Evolutionary conservation across 2,888 invertebrate genomes (phyloP).

Genomic region (Xanthia togata): DNA sequence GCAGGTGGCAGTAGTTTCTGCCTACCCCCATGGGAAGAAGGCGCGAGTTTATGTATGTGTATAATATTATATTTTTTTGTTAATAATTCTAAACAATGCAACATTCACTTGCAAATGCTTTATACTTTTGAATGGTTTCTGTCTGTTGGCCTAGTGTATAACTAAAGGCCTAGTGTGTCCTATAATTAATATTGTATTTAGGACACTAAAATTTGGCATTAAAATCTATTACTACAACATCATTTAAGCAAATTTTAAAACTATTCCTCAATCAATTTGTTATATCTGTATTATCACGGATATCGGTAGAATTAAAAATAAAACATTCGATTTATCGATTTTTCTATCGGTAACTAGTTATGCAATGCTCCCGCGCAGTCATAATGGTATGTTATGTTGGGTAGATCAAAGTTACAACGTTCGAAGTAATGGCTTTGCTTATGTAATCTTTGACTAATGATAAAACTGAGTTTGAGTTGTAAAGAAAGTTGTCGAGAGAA

Average conservation of each 20-base stretch:
- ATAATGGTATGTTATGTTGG: slow-evolving; percentile 36
- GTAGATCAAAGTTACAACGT: slow-evolving; percentile 25
- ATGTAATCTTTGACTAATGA: slow-evolving; percentile 52
- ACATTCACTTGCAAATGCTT: too few relatives aligned
- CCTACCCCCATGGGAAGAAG: too few relatives aligned
- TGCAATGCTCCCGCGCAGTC: slow-evolving; percentile 18
- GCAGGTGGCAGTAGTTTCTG: too few relatives aligned
- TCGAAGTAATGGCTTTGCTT: slow-evolving; percentile 30
- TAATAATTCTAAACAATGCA: too few relatives aligned
- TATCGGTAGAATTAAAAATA: not conserved
- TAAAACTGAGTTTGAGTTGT: slow-evolving; percentile 25
- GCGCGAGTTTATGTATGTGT: too few relatives aligned
- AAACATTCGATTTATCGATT: not conserved
- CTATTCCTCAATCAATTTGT: not conserved
- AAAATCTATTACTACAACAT: not conserved
- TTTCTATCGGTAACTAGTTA: slow-evolving; percentile 17
- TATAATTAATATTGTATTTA: not conserved
- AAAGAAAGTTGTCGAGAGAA: slow-evolving; percentile 52
- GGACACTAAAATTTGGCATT: not conserved
- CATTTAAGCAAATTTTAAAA: not conserved
- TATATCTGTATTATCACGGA: too few relatives aligned
- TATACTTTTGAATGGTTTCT: not conserved
- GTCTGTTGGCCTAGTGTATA: too few relatives aligned
- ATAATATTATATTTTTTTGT: too few relatives aligned
- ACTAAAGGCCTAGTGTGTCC: too few relatives aligned